Base-by-base conservation (phyloP, 2,888 invertebrate species). In the Matsumyia berberina region DNA sequence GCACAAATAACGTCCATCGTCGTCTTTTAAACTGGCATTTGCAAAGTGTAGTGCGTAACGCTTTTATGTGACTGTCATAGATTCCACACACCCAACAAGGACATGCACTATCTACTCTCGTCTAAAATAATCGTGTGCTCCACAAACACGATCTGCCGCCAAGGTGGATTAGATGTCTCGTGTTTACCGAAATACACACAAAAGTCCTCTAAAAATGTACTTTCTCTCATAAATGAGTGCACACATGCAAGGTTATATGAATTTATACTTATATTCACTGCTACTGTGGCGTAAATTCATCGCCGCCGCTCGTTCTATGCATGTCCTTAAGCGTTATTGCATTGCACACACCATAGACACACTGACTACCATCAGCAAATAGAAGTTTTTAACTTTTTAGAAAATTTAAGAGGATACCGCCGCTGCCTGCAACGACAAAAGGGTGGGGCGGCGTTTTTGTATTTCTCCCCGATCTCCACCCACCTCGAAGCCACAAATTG, bases 161-260 rank as follows among this genome's bases (percentile, higher is more conserved):
- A 70, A 72, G 82, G 78, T 67, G 60, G 72, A 67, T 78, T 67
- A 83, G 73, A 73, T 72, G 66, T 55, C 60, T 46, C 58, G 39
- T 72, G 78, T 66, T 78, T 60, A 46, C 72, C 66, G 5, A 78
- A 69, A 76, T 55, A 9, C 46, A 76, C 46, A 55, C 62, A 46
- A 55, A 70, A 77, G 17, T 49, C 62, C 35, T 64, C 17, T 39
- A 46, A 62, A 62, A 70, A 55, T 33, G 19, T 49, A 39, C 57
- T 58, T 15, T 51, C 39, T 29, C 67, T 19, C 53, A 17, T 51
- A 62, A 62, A 60, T 15, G 31, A 42, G 53, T 11, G 29, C 12
- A 35, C 3, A 24, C 2, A 24, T 24, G 24, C 24, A 24, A 1
- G 4, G 24, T 3, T 24, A 24, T 24, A 24, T 24, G 24, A 3